Evolutionary conservation across 2,113 vertebrate species (phyloP).

Genomic region (Uria lomvia): DNA sequence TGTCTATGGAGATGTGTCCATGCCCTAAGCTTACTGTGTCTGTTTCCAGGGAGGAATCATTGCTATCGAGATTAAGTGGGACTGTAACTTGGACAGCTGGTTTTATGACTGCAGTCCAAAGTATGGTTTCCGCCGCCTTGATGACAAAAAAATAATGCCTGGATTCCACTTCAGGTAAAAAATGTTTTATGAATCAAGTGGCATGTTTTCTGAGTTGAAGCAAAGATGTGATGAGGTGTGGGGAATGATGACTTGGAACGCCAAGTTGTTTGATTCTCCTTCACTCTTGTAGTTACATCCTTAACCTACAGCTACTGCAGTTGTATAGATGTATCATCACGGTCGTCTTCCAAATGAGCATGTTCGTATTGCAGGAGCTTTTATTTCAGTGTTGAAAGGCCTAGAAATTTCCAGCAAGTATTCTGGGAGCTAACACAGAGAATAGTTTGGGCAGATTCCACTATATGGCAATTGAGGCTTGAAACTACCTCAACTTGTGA

Average conservation of each 20-base stretch:
- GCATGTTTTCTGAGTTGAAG: not conserved
- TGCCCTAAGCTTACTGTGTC: not conserved
- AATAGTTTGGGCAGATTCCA: not conserved
- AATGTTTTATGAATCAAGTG: not conserved
- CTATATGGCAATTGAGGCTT: not conserved
- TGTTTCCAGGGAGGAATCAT: slow-evolving; percentile 82
- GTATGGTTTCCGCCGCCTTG: slow-evolving; percentile 81
- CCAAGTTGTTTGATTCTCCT: not conserved
- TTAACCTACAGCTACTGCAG: not conserved
- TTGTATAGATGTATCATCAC: not conserved
- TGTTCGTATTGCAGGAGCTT: not conserved
- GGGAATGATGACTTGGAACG: not conserved
- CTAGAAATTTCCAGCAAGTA: not conserved
- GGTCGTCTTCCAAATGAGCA: not conserved
- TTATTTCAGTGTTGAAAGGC: not conserved
- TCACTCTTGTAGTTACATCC: not conserved
- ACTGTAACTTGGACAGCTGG: slow-evolving; percentile 82
- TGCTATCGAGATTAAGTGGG: slow-evolving; percentile 86
- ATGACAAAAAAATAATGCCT: slow-evolving; percentile 79
- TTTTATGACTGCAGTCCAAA: slow-evolving; percentile 71
- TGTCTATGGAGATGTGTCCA: not conserved
- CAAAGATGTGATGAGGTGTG: not conserved
- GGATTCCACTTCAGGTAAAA: slow-evolving; percentile 83
- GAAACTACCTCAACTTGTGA: not conserved
- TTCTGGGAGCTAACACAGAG: not conserved